Percentiles rank a stretch among this genome's conserved stretches.
These are phyloP conservation scores for Rhinopomastus cyanomelas DNA, from an alignment of 2,113 vertebrate species.

Conservation along the genomic window DNA sequence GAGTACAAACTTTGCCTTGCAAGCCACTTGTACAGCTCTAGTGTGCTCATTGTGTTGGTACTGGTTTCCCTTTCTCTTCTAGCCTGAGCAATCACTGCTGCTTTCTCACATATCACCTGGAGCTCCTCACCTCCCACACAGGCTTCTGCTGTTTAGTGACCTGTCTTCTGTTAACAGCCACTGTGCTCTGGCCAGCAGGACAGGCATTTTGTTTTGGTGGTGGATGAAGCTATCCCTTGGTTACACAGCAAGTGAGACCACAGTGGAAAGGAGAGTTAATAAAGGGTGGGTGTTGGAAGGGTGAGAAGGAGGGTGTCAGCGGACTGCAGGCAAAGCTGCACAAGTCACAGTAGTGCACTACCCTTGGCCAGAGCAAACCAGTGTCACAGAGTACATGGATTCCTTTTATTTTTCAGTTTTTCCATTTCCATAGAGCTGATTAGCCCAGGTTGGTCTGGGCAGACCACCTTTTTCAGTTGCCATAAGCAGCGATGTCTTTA, in stretches of 20 bases:
- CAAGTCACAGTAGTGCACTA: background rate
- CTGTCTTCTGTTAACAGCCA: background rate
- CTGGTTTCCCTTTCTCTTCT: background rate
- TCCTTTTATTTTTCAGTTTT: background rate
- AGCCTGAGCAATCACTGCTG: background rate
- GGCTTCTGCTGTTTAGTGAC: background rate
- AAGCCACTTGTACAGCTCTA: background rate
- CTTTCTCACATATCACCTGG: background rate
- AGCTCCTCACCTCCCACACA: background rate
- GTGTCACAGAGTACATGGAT: background rate
- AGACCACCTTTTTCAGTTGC: background rate
- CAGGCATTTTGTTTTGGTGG: background rate
- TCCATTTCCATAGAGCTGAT: background rate
- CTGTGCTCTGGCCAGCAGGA: background rate
- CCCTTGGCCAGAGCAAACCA: background rate
- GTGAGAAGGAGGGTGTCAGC: background rate
- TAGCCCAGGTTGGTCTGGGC: background rate
- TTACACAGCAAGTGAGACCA: no score
- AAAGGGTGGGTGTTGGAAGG: background rate
- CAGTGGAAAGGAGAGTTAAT: background rate
- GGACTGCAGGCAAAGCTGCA: background rate
- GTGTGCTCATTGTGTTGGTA: background rate
- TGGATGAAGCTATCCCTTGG: background rate
- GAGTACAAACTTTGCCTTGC: background rate
- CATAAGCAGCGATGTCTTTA: background rate